Evolutionary conservation across 2,113 vertebrate genomes (phyloP).

Genomic region (Cebus imitator): DNA sequence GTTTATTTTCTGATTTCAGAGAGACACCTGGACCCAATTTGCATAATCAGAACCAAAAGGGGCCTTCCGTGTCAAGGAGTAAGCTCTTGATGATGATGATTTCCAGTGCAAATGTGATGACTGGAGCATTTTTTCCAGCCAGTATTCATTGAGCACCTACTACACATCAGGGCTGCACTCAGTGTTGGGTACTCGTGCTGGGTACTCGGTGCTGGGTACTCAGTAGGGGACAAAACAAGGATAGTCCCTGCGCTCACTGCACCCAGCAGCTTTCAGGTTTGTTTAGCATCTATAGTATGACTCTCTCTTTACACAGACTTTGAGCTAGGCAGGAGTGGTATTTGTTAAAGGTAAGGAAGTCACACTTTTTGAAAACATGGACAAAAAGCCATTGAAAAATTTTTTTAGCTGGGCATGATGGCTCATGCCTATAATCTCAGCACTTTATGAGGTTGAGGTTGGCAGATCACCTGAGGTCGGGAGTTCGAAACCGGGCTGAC

Average conservation of each 20-base stretch:
- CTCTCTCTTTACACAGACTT: background rate
- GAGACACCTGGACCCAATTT: background rate
- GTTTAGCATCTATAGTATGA: background rate
- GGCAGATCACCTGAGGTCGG: too few relatives aligned
- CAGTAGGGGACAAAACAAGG: accelerated
- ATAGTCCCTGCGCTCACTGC: accelerated
- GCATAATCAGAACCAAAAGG: background rate
- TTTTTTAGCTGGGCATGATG: background rate
- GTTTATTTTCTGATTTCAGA: background rate
- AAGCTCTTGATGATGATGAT: background rate
- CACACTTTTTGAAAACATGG: background rate
- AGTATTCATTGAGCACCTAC: background rate
- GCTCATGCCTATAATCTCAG: too few relatives aligned
- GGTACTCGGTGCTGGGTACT: background rate
- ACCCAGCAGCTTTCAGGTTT: background rate
- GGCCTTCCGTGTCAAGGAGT: background rate
- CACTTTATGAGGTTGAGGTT: too few relatives aligned
- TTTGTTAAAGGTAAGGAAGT: background rate
- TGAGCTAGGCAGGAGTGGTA: background rate
- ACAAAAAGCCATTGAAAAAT: background rate
- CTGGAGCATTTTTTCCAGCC: background rate
- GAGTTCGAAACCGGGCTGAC: too few relatives aligned
- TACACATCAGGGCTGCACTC: background rate
- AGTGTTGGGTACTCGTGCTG: background rate
- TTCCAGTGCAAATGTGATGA: background rate